These are phyloP conservation scores for Erannis defoliaria DNA, from an alignment of 2,888 invertebrate genomes.

Conservation along the genomic window DNA sequence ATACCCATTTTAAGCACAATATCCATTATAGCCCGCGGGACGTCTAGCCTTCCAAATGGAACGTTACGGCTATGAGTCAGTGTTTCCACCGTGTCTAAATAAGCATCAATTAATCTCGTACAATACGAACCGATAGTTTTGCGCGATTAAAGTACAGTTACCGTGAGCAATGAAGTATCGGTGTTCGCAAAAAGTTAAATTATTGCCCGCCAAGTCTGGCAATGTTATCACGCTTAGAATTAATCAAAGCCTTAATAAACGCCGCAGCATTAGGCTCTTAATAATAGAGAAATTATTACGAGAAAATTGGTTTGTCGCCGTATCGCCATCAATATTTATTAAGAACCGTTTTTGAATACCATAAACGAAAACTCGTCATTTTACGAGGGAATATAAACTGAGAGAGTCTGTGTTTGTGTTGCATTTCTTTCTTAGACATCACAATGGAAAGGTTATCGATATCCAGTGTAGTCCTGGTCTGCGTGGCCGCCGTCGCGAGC, in stretches of 20 bases:
- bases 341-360: conserved; percentile 67
- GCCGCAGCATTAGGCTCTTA: conserved; percentile 52
- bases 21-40: conserved; percentile 15
- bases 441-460: conserved; percentile 61
- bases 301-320: conserved; percentile 61
- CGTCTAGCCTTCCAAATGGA: neutral
- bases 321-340: conserved; percentile 61
- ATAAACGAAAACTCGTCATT: conserved; percentile 66
- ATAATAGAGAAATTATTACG: conserved; percentile 64
- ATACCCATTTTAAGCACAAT: conserved; percentile 12
- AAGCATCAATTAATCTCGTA: conserved; percentile 32
- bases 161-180: conserved; percentile 28
- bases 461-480: conserved; percentile 46
- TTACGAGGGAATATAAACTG: conserved; percentile 69
- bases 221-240: conserved; percentile 36
- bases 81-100: conserved; percentile 5
- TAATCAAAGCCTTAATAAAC: conserved; percentile 47
- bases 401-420: conserved; percentile 54
- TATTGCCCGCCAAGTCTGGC: conserved; percentile 34
- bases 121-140: conserved; percentile 36
- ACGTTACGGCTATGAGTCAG: conserved; percentile 1
- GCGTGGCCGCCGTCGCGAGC: conserved; percentile 41
- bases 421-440: conserved; percentile 64
- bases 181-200: conserved; percentile 35
- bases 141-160: conserved; percentile 49